These are phyloP conservation scores for Eumerus sabulonum DNA, from an alignment of 2,888 invertebrate genomes.

Conservation along the genomic window DNA sequence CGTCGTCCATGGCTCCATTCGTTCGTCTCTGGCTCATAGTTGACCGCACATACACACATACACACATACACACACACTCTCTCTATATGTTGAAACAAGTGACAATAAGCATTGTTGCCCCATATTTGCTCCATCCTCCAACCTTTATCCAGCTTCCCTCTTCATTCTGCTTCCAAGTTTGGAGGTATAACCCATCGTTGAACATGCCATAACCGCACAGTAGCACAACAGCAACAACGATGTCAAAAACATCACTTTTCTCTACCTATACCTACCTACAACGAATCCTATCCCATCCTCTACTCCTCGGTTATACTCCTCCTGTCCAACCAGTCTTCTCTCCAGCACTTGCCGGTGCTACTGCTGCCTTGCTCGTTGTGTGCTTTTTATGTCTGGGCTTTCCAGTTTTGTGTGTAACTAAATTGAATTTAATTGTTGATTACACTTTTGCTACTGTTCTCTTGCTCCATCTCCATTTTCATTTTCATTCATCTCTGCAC, in stretches of 20 bases:
- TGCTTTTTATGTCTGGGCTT: constrained; percentile 56
- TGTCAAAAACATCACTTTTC: constrained; percentile 45
- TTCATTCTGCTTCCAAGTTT: background rate
- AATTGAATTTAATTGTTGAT: constrained; percentile 69
- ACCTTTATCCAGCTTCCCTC: too few relatives aligned
- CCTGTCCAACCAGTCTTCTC: background rate
- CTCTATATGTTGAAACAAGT: constrained; percentile 53
- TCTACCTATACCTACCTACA: constrained; percentile 2
- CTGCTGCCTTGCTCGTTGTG: background rate
- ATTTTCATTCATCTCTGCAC: background rate
- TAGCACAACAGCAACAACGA: constrained; percentile 50
- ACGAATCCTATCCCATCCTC: constrained; percentile 28
- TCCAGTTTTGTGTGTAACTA: constrained; percentile 68
- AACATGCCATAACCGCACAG: constrained; percentile 51
- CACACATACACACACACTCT: too few relatives aligned
- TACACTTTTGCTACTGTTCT: constrained; percentile 67
- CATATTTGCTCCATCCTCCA: too few relatives aligned
- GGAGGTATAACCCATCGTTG: constrained; percentile 44
- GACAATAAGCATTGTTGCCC: constrained; percentile 55
- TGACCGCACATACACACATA: background rate
- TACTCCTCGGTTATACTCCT: background rate
- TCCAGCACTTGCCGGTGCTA: background rate
- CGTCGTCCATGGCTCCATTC: too few relatives aligned
- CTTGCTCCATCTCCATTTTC: constrained; percentile 20
- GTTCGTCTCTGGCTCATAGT: background rate